Evolutionary conservation across 2,113 vertebrate species (phyloP).

Genomic region (Anarrhichthys ocellatus): DNA sequence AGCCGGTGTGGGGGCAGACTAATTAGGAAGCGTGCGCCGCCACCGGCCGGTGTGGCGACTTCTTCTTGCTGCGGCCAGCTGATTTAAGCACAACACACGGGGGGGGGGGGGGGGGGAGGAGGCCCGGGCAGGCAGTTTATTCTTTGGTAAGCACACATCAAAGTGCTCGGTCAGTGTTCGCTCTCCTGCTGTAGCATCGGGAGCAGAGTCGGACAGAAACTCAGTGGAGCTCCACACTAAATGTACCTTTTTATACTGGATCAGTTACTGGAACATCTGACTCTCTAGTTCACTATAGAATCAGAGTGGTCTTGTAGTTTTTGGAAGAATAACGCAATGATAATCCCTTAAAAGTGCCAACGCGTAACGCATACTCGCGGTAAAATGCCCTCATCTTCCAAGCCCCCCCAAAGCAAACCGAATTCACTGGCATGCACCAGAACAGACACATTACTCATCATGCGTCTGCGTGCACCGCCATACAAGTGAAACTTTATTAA

Average conservation of each 20-base stretch:
- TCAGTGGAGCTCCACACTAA: constrained; percentile 9
- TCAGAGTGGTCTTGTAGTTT: too few relatives aligned
- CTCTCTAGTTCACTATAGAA: too few relatives aligned
- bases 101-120: background rate
- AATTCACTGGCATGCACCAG: background rate
- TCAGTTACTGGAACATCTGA: background rate
- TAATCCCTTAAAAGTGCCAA: too few relatives aligned
- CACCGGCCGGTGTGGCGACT: constrained; percentile 63
- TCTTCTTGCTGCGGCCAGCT: constrained; percentile 51
- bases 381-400: background rate
- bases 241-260: background rate
- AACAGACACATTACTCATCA: constrained; percentile 26
- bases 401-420: background rate
- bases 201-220: constrained; percentile 20
- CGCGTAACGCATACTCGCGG: too few relatives aligned
- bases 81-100: constrained; percentile 58
- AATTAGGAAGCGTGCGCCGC: constrained; percentile 68
- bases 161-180: constrained; percentile 51
- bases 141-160: constrained; percentile 50
- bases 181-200: constrained; percentile 24
- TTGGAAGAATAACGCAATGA: too few relatives aligned
- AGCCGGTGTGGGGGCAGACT: constrained; percentile 65
- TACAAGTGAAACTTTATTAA: constrained; percentile 39
- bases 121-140: constrained; percentile 11
- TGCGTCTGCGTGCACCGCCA: background rate